A percentile compares a stretch with the other conserved stretches of the same genome.
phyloP scores from a whole-genome alignment of 1,140 invertebrate genomes.

The Drosophila bifasciata region DNA sequence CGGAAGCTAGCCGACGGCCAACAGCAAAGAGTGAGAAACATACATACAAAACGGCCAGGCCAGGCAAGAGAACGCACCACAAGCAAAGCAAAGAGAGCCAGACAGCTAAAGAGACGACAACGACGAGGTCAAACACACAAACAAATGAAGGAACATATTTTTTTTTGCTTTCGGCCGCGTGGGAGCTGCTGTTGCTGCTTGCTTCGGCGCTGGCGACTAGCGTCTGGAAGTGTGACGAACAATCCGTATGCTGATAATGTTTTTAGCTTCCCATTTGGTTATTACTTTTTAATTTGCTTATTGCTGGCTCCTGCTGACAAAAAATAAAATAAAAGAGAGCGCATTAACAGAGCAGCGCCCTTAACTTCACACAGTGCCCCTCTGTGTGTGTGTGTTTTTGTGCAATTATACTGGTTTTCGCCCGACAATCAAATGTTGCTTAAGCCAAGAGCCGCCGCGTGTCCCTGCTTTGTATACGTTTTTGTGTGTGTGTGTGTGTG shows the following conservation, averaged over 20 bases:
- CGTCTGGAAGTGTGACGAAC: too few relatives aligned
- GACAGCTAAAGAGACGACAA: conserved; percentile 39
- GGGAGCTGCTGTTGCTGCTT: background rate
- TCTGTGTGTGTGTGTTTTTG: conserved; percentile 53
- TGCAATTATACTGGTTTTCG: conserved; percentile 79
- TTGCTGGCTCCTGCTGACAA: conserved; percentile 18
- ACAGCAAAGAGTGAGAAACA: conserved; percentile 39
- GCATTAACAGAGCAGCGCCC: conserved; percentile 34
- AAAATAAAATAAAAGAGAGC: conserved; percentile 31
- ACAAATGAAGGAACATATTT: conserved; percentile 47
- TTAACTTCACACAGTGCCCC: conserved; percentile 18
- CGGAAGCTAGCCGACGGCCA: conserved; percentile 51
- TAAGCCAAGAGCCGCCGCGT: conserved; percentile 31
- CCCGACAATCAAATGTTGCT: conserved; percentile 75
- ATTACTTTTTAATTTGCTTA: conserved; percentile 57
- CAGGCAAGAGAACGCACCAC: conserved; percentile 16
- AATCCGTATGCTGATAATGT: background rate
- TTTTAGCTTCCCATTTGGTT: conserved; percentile 63
- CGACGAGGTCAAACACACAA: conserved; percentile 69
- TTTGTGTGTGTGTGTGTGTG: conserved; percentile 37
- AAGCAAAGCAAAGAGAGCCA: conserved; percentile 14
- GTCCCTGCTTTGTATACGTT: conserved; percentile 42
- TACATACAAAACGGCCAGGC: too few relatives aligned
- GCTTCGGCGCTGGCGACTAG: too few relatives aligned
- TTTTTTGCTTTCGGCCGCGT: conserved; percentile 37